A percentile compares a stretch with the other conserved stretches of the same genome.
phyloP scores from a whole-genome alignment of 1,140 invertebrate species.

The Oreohelix idahoensis region DNA sequence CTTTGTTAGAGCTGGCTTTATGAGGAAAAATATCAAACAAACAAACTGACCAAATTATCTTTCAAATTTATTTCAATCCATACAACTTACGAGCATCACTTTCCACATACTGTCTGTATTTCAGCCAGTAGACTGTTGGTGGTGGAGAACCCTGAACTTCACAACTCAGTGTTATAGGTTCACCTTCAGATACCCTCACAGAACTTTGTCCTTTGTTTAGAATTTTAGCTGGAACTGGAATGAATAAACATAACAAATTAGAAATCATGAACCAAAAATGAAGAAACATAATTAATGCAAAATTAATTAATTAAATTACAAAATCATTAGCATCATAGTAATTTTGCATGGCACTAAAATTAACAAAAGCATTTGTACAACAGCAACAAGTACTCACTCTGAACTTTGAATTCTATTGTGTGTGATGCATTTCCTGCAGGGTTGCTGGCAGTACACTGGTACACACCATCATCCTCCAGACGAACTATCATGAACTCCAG shows the following conservation, averaged over 20 bases:
- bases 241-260: too few species aligned
- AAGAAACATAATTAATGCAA: too few species aligned
- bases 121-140: constrained; percentile 70
- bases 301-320: too few species aligned
- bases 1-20: too few species aligned
- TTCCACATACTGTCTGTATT: constrained; percentile 54
- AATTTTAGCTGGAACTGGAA: constrained; percentile 64
- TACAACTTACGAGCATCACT: constrained; percentile 16
- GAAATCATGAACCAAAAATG: too few species aligned
- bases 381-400: constrained; percentile 63
- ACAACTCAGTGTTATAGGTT: constrained; percentile 68
- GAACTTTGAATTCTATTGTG: constrained; percentile 60
- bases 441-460: constrained; percentile 79
- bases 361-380: too few species aligned
- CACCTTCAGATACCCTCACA: constrained; percentile 50
- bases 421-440: constrained; percentile 61
- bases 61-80: too few species aligned
- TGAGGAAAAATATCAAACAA: too few species aligned
- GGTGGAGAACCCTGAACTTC: constrained; percentile 70
- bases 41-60: too few species aligned
- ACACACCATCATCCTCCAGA: constrained; percentile 71
- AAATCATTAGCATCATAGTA: too few species aligned
- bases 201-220: constrained; percentile 37
- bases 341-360: too few species aligned
- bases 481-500: constrained; percentile 72